Evolutionary conservation across 2,888 invertebrate genomes (phyloP).

Genomic region (Lasius platythorax): DNA sequence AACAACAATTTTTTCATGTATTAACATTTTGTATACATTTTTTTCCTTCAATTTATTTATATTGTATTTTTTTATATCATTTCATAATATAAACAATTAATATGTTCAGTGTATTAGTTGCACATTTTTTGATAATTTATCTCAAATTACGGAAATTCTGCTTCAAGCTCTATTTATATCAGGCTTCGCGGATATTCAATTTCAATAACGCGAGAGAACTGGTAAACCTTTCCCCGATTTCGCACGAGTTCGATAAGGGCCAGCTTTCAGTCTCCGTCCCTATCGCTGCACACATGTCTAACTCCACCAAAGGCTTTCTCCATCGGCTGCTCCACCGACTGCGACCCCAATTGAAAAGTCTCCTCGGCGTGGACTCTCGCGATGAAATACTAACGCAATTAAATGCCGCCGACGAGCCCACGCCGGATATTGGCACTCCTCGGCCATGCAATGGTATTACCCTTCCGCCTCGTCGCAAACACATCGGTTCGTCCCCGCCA

Average conservation of each 20-base stretch:
- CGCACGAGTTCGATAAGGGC: neutral
- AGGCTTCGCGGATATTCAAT: neutral
- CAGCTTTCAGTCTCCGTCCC: neutral
- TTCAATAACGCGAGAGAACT: neutral
- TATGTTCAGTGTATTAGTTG: neutral
- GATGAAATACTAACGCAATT: slow-evolving; percentile 85
- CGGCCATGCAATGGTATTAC: slow-evolving; percentile 83
- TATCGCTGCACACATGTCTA: neutral
- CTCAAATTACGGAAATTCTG: neutral
- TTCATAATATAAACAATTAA: neutral
- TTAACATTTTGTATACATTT: neutral
- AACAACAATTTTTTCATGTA: neutral
- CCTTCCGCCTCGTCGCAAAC: slow-evolving; percentile 74
- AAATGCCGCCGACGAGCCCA: slow-evolving; percentile 82
- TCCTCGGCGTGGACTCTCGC: slow-evolving; percentile 65
- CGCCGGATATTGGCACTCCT: slow-evolving; percentile 84
- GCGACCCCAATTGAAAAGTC: slow-evolving; percentile 69
- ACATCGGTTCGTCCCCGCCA: slow-evolving; percentile 63
- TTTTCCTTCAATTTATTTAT: neutral
- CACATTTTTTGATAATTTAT: neutral
- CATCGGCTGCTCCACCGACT: slow-evolving; percentile 5
- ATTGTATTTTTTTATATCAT: neutral
- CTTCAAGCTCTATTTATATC: neutral
- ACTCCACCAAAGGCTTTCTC: slow-evolving; percentile 24
- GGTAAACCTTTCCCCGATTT: neutral